These are phyloP conservation scores for Pseudolaguvia tuberculata DNA, from an alignment of 2,113 vertebrate species.

Conservation along the genomic window DNA sequence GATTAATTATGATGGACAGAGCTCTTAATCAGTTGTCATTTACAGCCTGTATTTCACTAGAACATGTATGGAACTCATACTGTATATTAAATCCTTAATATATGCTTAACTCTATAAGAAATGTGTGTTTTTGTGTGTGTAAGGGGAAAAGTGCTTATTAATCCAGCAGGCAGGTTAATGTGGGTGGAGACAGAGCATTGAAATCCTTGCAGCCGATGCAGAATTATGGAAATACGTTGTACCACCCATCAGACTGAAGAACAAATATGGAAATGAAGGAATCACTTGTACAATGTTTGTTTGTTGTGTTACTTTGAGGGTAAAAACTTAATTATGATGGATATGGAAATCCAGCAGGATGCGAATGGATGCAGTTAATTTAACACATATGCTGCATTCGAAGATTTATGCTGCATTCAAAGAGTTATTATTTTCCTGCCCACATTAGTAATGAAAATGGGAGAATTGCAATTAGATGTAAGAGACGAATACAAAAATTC, in stretches of 20 bases:
- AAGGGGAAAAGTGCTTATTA: constrained; percentile 32
- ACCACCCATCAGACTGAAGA: constrained; percentile 3
- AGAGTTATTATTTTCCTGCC: constrained; percentile 13
- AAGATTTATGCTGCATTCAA: background rate
- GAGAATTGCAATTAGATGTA: background rate
- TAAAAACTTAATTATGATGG: constrained; percentile 1
- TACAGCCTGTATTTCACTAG: too few relatives aligned
- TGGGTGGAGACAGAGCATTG: constrained; percentile 32
- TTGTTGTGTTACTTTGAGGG: background rate
- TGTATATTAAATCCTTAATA: too few relatives aligned
- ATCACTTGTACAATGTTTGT: background rate
- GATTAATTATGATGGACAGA: too few relatives aligned
- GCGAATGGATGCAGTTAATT: background rate
- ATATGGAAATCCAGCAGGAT: constrained; percentile 7
- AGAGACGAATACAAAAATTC: constrained; percentile 45
- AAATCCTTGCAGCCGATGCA: constrained; percentile 13
- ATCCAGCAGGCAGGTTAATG: constrained; percentile 29
- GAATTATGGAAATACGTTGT: background rate
- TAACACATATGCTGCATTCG: background rate
- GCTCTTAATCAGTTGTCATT: too few relatives aligned
- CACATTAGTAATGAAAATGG: constrained; percentile 13
- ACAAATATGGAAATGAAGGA: background rate
- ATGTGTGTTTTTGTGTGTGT: constrained; percentile 27
- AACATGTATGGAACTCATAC: too few relatives aligned
- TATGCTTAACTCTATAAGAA: too few relatives aligned